phyloP scores from a whole-genome alignment of 2,888 invertebrate genomes.

The Troides helena region DNA sequence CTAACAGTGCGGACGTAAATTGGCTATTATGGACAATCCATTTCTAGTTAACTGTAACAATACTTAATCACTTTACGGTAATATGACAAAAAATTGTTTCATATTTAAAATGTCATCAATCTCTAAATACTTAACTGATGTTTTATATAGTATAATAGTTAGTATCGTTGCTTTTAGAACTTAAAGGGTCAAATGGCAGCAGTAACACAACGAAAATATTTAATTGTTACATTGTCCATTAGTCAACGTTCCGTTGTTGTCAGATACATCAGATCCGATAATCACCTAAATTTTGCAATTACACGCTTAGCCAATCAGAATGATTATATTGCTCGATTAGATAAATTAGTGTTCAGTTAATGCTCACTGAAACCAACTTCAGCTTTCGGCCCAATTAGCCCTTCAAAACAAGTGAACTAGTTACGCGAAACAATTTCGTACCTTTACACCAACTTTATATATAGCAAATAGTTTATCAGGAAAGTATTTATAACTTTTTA shows the following conservation, averaged over 20 bases:
- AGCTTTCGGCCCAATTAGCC: conserved; percentile 17
- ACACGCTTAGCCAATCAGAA: conserved; percentile 26
- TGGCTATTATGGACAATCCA: too few relatives aligned
- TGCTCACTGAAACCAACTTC: conserved; percentile 24
- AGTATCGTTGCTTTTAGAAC: too few relatives aligned
- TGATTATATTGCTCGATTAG: conserved; percentile 28
- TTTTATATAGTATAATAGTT: too few relatives aligned
- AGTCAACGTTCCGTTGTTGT: conserved; percentile 3
- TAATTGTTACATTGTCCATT: not conserved
- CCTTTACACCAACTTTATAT: not conserved
- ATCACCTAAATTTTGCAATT: conserved; percentile 22
- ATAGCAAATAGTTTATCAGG: not conserved
- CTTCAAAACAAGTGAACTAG: conserved; percentile 16
- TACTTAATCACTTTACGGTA: not conserved
- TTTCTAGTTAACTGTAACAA: too few relatives aligned
- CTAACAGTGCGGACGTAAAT: too few relatives aligned
- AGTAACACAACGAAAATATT: not conserved
- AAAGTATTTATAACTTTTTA: not conserved
- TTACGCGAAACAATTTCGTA: conserved; percentile 14
- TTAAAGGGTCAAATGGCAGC: too few relatives aligned
- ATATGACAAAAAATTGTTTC: not conserved
- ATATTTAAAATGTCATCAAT: too few relatives aligned
- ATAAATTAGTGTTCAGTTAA: conserved; percentile 23
- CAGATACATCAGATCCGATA: conserved; percentile 10
- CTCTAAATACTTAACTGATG: too few relatives aligned